phyloP scores from a whole-genome alignment of 1,140 invertebrate species.

The Drosophila kohkoa region DNA sequence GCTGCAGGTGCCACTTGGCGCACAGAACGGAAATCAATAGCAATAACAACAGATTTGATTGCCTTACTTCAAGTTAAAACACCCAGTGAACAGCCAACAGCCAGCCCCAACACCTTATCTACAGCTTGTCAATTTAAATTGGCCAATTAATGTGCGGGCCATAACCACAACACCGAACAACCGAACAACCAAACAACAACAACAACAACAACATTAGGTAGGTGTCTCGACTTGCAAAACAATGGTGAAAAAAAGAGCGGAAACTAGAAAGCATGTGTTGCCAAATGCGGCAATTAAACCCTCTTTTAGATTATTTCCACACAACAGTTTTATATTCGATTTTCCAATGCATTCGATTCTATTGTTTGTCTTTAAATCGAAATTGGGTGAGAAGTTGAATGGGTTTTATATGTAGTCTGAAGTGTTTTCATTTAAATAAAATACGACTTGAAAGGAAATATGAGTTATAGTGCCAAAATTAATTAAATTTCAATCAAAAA shows the following conservation, averaged over 20 bases:
- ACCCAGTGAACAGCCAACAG: background rate
- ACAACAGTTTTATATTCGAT: background rate
- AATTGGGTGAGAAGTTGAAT: background rate
- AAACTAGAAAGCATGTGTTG: background rate
- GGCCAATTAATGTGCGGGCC: conserved; percentile 23
- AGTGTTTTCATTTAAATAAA: no score
- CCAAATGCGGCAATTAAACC: background rate
- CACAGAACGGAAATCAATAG: conserved; percentile 17
- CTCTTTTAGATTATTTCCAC: background rate
- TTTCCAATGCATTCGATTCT: background rate
- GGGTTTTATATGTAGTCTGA: no score
- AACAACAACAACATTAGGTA: background rate
- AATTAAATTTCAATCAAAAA: no score
- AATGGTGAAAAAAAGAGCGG: background rate
- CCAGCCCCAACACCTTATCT: conserved; percentile 22
- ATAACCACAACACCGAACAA: background rate
- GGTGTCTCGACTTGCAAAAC: background rate
- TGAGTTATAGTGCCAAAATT: no score
- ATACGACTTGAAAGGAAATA: no score
- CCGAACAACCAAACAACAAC: background rate
- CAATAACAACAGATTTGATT: conserved; percentile 36
- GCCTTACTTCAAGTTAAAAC: conserved; percentile 22
- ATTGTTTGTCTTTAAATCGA: background rate
- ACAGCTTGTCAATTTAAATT: conserved; percentile 32
- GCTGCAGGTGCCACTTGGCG: conserved; percentile 13